These are phyloP conservation scores for Hirundichthys speculiger DNA, from an alignment of 2,113 vertebrate species.

Conservation along the genomic window DNA sequence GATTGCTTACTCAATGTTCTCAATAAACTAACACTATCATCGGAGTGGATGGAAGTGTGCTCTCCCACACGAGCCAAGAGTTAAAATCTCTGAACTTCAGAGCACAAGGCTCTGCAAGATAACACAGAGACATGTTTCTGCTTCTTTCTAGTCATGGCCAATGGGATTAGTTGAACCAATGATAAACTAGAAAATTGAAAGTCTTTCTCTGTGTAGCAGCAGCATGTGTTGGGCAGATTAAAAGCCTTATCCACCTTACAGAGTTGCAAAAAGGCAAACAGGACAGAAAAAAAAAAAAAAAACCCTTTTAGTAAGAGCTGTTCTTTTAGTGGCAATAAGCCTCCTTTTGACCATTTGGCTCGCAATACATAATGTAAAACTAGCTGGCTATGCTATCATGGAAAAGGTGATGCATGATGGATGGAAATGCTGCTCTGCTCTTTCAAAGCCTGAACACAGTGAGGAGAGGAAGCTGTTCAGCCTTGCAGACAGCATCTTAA, in stretches of 20 bases:
- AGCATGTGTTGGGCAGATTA: constrained; percentile 63
- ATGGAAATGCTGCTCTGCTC: constrained; percentile 30
- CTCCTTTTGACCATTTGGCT: constrained; percentile 47
- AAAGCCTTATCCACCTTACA: constrained; percentile 56
- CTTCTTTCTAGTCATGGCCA: constrained; percentile 59
- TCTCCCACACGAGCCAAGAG: constrained; percentile 34
- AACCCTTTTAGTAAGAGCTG: constrained; percentile 49
- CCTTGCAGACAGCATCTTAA: constrained; percentile 29
- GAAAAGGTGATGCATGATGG: constrained; percentile 56
- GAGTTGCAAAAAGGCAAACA: constrained; percentile 57
- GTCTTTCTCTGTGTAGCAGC: constrained; percentile 48
- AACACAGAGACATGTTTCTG: constrained; percentile 58
- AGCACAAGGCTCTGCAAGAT: constrained; percentile 60
- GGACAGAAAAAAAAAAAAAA: constrained; percentile 27
- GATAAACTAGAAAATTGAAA: constrained; percentile 57
- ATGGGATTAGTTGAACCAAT: constrained; percentile 75
- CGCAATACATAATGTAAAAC: constrained; percentile 62
- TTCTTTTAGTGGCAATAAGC: constrained; percentile 54
- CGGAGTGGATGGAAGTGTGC: constrained; percentile 63
- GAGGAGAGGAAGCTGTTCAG: constrained; percentile 22
- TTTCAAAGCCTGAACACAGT: constrained; percentile 19
- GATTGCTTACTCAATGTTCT: constrained; percentile 58
- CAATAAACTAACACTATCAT: constrained; percentile 59
- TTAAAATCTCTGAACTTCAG: constrained; percentile 64
- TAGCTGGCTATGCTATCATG: constrained; percentile 47